Evolutionary conservation across 2,113 vertebrate species (phyloP).

Genomic region (Blennius ocellaris): DNA sequence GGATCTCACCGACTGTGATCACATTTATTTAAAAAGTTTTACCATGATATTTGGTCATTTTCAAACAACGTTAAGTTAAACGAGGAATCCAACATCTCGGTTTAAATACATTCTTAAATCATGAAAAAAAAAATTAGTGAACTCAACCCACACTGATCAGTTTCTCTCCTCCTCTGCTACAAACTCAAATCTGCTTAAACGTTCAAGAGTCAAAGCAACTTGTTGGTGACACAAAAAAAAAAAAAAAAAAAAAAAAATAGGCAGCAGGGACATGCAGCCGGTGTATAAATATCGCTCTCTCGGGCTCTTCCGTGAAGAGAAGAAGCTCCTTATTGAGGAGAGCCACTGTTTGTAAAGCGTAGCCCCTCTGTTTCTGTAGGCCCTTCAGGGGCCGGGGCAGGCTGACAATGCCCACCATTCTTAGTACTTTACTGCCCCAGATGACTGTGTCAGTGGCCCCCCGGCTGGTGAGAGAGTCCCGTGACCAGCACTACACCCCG

Average conservation of each 20-base stretch:
- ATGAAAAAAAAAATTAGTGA: conserved; percentile 2
- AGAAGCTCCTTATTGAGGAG: conserved; percentile 78
- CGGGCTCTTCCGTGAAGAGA: conserved; percentile 76
- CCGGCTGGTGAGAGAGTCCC: conserved; percentile 78
- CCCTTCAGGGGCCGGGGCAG: conserved; percentile 71
- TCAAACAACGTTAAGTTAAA: too few species aligned
- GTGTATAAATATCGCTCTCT: conserved; percentile 77
- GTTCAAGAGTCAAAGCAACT: conserved; percentile 41
- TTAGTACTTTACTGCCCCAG: conserved; percentile 76
- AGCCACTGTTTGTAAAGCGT: conserved; percentile 77
- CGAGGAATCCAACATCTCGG: conserved; percentile 12
- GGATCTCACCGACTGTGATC: too few species aligned
- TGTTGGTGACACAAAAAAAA: conserved; percentile 66
- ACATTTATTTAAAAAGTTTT: too few species aligned
- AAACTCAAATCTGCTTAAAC: conserved; percentile 35
- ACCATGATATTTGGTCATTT: too few species aligned
- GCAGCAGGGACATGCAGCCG: conserved; percentile 58
- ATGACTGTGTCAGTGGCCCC: conserved; percentile 78
- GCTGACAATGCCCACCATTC: conserved; percentile 81
- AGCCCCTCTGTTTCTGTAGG: conserved; percentile 76
- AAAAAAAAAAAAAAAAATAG: too few species aligned
- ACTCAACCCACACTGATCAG: conserved; percentile 12
- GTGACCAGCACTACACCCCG: conserved; percentile 75
- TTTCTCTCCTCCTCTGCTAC: background rate
- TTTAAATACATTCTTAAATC: background rate